These are phyloP conservation scores for Drosophila lacteicornis DNA, from an alignment of 1,140 invertebrate genomes.

Conservation along the genomic window DNA sequence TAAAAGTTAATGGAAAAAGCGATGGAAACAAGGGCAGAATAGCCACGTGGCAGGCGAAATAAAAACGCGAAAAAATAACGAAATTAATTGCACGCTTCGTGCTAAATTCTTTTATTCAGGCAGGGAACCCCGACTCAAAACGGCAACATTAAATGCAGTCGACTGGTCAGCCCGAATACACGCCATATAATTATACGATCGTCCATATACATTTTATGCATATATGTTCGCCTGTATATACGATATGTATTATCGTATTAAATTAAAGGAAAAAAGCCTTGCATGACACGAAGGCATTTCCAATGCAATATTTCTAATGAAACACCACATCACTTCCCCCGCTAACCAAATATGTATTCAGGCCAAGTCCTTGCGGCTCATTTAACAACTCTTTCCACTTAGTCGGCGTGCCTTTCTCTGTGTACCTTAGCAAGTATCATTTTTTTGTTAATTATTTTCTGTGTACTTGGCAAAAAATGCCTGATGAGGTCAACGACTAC, in stretches of 20 bases:
- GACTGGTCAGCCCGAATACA: slow-evolving; percentile 48
- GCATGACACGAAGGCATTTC: slow-evolving; percentile 71
- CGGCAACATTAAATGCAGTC: slow-evolving; percentile 47
- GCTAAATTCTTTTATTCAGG: slow-evolving; percentile 68
- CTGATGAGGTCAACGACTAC: slow-evolving; percentile 69
- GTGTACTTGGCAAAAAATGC: slow-evolving; percentile 31
- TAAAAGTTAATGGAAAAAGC: slow-evolving; percentile 31
- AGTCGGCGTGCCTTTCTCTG: slow-evolving; percentile 5
- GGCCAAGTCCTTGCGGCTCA: slow-evolving; percentile 59
- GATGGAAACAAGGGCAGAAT: not conserved
- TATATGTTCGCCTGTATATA: slow-evolving; percentile 17
- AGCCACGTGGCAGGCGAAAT: slow-evolving; percentile 32
- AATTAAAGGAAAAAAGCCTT: slow-evolving; percentile 59
- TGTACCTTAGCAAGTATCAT: slow-evolving; percentile 10
- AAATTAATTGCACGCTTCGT: slow-evolving; percentile 71
- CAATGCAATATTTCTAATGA: slow-evolving; percentile 49
- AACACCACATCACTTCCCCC: slow-evolving; percentile 6
- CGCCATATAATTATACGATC: slow-evolving; percentile 72
- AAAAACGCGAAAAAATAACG: slow-evolving; percentile 2
- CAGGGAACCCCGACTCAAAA: slow-evolving; percentile 11
- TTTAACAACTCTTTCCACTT: slow-evolving; percentile 72
- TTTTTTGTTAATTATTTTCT: slow-evolving; percentile 51
- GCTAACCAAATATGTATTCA: slow-evolving; percentile 56
- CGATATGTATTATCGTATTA: slow-evolving; percentile 31
- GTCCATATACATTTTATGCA: slow-evolving; percentile 33